These are phyloP conservation scores for Octodon degus DNA, from an alignment of 2,113 vertebrate genomes.

Conservation along the genomic window DNA sequence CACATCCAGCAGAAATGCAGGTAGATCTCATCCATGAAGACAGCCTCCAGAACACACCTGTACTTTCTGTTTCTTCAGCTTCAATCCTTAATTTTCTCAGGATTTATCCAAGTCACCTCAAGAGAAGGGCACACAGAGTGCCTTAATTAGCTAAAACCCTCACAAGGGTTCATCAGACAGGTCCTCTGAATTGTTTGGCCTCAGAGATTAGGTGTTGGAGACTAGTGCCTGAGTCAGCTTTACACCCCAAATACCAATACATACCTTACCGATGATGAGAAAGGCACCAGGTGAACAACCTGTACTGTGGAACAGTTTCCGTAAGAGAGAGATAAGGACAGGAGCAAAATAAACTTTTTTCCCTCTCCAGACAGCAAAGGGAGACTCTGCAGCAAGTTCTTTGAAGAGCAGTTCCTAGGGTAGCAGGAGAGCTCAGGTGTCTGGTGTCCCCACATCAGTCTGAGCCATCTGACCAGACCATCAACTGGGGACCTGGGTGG, in stretches of 20 bases:
- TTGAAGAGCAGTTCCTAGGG: not conserved
- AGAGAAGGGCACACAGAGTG: not conserved
- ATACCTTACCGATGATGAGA: not conserved
- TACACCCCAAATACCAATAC: not conserved
- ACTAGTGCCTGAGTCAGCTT: not conserved
- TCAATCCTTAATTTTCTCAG: not conserved
- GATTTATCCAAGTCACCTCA: not conserved
- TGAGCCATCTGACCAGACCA: not conserved
- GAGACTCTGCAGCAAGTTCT: not conserved
- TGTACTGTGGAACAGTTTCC: not conserved
- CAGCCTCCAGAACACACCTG: not conserved
- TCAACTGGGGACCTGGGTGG: not conserved
- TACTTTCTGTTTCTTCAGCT: not conserved
- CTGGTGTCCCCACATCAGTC: not conserved
- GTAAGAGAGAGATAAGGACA: not conserved
- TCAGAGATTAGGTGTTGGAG: not conserved
- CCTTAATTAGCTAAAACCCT: not conserved
- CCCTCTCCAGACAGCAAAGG: not conserved
- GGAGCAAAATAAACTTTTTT: not conserved
- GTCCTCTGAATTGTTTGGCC: not conserved
- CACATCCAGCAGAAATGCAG: not conserved
- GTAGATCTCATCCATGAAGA: not conserved
- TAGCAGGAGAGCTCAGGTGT: not conserved
- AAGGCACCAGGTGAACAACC: not conserved
- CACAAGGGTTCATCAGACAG: not conserved